Base-by-base conservation (phyloP, 2,113 vertebrate species). In the Onychostoma macrolepis region DNA sequence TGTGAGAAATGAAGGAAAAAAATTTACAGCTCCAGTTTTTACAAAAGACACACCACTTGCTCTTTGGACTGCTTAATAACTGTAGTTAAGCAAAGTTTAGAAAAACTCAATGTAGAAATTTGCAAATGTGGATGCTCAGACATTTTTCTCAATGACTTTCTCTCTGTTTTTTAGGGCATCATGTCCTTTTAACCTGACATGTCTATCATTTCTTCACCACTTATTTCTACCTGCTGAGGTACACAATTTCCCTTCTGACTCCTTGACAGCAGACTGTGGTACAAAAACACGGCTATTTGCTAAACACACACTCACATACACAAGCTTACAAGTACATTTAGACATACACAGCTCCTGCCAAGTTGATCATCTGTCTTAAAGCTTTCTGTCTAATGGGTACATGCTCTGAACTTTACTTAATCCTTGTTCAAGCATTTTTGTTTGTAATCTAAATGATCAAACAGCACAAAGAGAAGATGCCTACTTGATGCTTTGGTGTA, bases 291-390 rank as follows among this genome's bases (percentile, higher is more conserved):
- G 4, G 24, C 53, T 38, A 30, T 58, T 43, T 50, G 58, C 28
- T n/a, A 69, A 63, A 63, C 76, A 86, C 56, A 63, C 63, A 88
- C 82, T 48, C 26, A 1, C 43, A 17, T 28, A 79, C 85, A 87
- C 28, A 80, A 75, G 21, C 81, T 69, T 56, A 86, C 58, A 11
- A 58, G 72, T 84, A 87, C 80, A 76, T 72, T 86, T 61, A 38
- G 50, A 56, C 30, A 0, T 24, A 10, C 85, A 75, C 83, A 85
- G 75, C 30, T 72, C 87, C 86, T 78, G 84, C 50, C 83, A 83
- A 72, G 45, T 58, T 76, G 50, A 87, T 86, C 36, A 28, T 43
- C n/a, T 28, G n/a, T 81, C n/a, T 77, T 45, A 77, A 77, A 65
- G 63, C 41, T 30, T 28, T 69, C n/a, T 45, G 36, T 45, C 61